Base-by-base conservation (phyloP, 1,140 invertebrate genomes). In the Microplitis mediator region DNA sequence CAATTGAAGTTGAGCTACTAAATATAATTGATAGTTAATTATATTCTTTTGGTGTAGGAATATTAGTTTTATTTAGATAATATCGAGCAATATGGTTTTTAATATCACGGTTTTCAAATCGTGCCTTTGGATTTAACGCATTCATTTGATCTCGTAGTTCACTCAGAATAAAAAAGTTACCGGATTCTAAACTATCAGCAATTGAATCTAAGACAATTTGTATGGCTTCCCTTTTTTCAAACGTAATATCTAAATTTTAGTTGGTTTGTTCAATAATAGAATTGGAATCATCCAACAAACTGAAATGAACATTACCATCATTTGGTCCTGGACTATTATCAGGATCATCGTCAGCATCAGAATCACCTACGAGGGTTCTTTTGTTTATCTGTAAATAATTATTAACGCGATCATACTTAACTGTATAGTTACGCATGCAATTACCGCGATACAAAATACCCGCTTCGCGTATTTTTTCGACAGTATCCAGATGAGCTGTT, bases 401-500 rank as follows among this genome's bases (percentile, higher is more conserved):
- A 45, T 4, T 14, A 14, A 6, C 4, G 36, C 62, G 36, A 45
- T 45, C 62, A 65, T 65, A 45, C 13, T 56, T 45, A 2, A n/a
- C 14, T 3, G 14, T 11, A 60, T 69, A 69, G n/a, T 31, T 35
- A 9, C 67, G 54, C 35, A 69, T 58, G 14, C 51, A 69, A 45
- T 69, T 60, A 39, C 54, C 23, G 36, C 60, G 67, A 23, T 45
- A 69, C 13, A 39, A 69, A 23, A 69, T 31, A 39, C 58, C 34
- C 9, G 67, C 54, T 1, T 34, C 54, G 11, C 9, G 36, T 23
- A 69, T 60, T 36, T 35, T 50, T 14, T 69, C 2, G 3, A 60
- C 31, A 36, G 9, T 69, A 58, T 58, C 54, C 5, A 58, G 5
- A 58, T 58, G 54, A 23, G 23, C 14, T 58, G 14, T 58, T n/a